Conservation (phyloP, 2,888 invertebrate species). For the Hirtodrosophila histrioides region DNA sequence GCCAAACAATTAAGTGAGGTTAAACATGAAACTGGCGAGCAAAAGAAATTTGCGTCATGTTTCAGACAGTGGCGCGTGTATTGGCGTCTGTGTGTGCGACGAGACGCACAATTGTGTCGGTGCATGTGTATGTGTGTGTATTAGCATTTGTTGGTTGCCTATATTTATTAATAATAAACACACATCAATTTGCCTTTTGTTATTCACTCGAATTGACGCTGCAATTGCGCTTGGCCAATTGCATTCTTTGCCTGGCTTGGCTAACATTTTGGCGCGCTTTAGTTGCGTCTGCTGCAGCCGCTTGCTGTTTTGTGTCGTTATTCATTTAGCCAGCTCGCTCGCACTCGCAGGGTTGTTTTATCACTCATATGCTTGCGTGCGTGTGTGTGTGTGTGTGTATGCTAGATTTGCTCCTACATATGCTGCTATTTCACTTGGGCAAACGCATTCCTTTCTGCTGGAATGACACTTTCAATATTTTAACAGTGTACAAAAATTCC, state of each 20-base stretch:
- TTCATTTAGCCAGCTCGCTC: constrained; percentile 19
- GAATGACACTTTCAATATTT: constrained; percentile 1
- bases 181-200: neutral
- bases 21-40: constrained; percentile 43
- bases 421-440: constrained; percentile 26
- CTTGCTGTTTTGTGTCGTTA: constrained; percentile 1
- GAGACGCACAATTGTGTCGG: neutral
- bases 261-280: constrained; percentile 65
- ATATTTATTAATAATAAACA: constrained; percentile 30
- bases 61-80: constrained; percentile 61
- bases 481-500: too few relatives aligned
- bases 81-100: constrained; percentile 32
- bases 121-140: constrained; percentile 8
- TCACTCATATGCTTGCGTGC: neutral
- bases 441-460: constrained; percentile 24
- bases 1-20: constrained; percentile 54
- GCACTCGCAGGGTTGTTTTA: constrained; percentile 15
- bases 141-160: constrained; percentile 36
- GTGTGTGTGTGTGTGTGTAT: constrained; percentile 11
- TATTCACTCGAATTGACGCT: constrained; percentile 30
- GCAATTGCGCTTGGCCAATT: constrained; percentile 33
- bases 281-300: constrained; percentile 34
- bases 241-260: constrained; percentile 8
- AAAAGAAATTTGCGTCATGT: constrained; percentile 68
- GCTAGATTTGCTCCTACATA: neutral